These are phyloP conservation scores for Electrona antarctica DNA, from an alignment of 2,113 vertebrate species.

Conservation along the genomic window DNA sequence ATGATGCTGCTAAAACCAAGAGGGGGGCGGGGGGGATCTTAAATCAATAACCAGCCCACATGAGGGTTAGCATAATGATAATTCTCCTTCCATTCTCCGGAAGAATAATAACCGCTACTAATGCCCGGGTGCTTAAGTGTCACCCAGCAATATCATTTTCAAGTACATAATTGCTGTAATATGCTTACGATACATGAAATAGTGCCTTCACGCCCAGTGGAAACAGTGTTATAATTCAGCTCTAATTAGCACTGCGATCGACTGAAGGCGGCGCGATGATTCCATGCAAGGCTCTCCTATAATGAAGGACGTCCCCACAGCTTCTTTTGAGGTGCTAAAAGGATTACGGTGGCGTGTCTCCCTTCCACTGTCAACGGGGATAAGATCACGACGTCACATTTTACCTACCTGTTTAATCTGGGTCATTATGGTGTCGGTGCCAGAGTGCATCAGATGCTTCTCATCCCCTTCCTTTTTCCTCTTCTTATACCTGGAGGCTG, in stretches of 20 bases:
- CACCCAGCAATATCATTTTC: slow-evolving; percentile 11
- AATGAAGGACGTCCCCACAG: background rate
- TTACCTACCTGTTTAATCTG: slow-evolving; percentile 89
- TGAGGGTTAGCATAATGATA: slow-evolving; percentile 17
- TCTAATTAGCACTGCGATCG: slow-evolving; percentile 20
- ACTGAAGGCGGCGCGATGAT: slow-evolving; percentile 6
- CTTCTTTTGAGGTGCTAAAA: background rate
- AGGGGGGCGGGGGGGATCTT: background rate
- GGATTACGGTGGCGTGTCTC: background rate
- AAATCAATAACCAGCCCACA: slow-evolving; percentile 11
- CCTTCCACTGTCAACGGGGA: background rate
- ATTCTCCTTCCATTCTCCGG: slow-evolving; percentile 12
- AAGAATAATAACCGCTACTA: slow-evolving; percentile 37
- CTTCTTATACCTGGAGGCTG: slow-evolving; percentile 91
- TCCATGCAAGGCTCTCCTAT: slow-evolving; percentile 1
- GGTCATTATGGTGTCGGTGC: slow-evolving; percentile 83
- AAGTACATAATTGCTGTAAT: slow-evolving; percentile 24
- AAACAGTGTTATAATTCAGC: slow-evolving; percentile 4
- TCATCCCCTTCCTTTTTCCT: slow-evolving; percentile 95
- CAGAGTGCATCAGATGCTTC: slow-evolving; percentile 81
- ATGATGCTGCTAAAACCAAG: background rate
- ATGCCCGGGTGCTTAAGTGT: slow-evolving; percentile 30
- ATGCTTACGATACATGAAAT: slow-evolving; percentile 29
- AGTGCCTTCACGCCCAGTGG: slow-evolving; percentile 1
- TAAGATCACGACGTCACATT: background rate